Conservation (phyloP, 2,888 invertebrate species). For the Andricus quercusramuli region DNA sequence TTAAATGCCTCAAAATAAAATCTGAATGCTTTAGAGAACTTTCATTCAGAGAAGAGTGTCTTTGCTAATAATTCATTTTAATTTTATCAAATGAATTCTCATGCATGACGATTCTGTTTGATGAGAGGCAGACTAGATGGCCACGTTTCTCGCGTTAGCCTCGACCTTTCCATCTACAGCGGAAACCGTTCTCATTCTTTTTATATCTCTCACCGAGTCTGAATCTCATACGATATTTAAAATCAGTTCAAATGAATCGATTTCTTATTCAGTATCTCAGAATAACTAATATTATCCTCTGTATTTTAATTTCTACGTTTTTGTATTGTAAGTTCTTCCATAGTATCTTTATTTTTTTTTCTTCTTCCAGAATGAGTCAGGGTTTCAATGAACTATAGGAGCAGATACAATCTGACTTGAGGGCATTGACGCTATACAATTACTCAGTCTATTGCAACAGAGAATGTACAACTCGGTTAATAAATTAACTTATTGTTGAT, state of each 20-base stretch:
- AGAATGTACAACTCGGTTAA: constrained; percentile 12
- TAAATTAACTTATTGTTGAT: constrained; percentile 19
- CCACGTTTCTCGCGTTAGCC: neutral
- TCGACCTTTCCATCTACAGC: neutral
- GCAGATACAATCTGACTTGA: neutral
- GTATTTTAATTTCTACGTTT: neutral
- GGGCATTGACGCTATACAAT: constrained; percentile 30
- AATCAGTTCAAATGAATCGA: neutral
- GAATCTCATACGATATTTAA: neutral
- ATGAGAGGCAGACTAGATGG: neutral
- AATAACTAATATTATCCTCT: neutral
- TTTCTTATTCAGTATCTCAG: neutral
- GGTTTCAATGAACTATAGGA: neutral
- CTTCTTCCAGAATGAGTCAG: neutral
- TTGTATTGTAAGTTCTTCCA: neutral
- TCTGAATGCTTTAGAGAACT: neutral
- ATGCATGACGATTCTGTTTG: neutral
- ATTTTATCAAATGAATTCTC: neutral
- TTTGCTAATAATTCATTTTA: neutral
- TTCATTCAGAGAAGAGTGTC: neutral
- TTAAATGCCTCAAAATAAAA: neutral
- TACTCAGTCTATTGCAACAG: constrained; percentile 20
- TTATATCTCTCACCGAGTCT: neutral
- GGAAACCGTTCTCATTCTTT: neutral
- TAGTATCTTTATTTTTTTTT: neutral